A percentile compares a stretch with the other conserved stretches of the same genome.
Evolutionary conservation across 2,797 vertebrate genomes (phyloP).

Genomic region (Gambelia wislizenii): DNA sequence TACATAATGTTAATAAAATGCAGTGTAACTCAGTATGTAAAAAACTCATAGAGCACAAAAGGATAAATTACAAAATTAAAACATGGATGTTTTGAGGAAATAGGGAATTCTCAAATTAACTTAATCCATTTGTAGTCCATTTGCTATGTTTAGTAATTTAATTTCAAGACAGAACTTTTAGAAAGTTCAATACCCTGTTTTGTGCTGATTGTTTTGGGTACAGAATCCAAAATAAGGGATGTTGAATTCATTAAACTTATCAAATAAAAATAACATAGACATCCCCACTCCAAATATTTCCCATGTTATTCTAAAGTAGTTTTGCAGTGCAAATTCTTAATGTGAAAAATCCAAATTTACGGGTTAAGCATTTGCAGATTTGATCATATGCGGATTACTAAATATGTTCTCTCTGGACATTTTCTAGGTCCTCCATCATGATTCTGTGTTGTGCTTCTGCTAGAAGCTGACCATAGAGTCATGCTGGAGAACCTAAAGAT

Average conservation of each 20-base stretch:
- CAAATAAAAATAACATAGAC: constrained; percentile 65
- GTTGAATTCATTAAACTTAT: constrained; percentile 57
- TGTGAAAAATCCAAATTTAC: too few species aligned
- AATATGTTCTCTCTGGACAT: too few species aligned
- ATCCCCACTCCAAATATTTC: constrained; percentile 73
- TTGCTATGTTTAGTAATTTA: constrained; percentile 67
- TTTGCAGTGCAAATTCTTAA: constrained; percentile 65
- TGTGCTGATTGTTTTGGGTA: constrained; percentile 76
- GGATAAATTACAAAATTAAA: constrained; percentile 62
- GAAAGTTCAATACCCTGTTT: constrained; percentile 78
- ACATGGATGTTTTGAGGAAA: constrained; percentile 75
- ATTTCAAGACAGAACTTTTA: constrained; percentile 72
- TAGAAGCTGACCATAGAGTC: too few species aligned
- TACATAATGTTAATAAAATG: constrained; percentile 87
- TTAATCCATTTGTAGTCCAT: constrained; percentile 60
- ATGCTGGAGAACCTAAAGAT: too few species aligned
- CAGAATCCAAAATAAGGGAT: constrained; percentile 67
- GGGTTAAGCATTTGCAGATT: too few species aligned
- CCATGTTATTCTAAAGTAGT: constrained; percentile 68
- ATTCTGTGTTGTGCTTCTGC: too few species aligned
- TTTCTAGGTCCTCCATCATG: too few species aligned
- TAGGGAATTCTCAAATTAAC: constrained; percentile 71
- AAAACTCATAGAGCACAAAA: constrained; percentile 77
- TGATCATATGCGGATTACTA: too few species aligned
- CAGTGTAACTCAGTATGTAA: constrained; percentile 79